phyloP scores from a whole-genome alignment of 2,888 invertebrate genomes.

The Heliconius cydno region DNA sequence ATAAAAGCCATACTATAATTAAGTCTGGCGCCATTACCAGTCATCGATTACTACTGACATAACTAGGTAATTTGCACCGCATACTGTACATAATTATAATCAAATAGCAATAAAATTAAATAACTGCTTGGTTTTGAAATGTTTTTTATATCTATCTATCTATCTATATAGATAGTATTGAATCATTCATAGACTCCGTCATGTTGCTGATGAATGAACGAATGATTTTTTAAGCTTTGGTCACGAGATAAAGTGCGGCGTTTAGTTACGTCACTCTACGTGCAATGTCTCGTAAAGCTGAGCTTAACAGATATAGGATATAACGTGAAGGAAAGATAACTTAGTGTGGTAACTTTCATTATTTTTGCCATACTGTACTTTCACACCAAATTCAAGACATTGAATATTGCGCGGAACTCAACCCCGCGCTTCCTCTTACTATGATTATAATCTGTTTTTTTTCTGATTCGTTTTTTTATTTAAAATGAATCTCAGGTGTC shows the following conservation, averaged over 20 bases:
- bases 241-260: background rate
- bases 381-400: too few relatives aligned
- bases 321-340: too few relatives aligned
- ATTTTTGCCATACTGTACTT: too few relatives aligned
- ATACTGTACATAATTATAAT: constrained; percentile 10
- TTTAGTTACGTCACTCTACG: background rate
- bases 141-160: background rate
- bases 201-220: too few relatives aligned
- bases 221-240: background rate
- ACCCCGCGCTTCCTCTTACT: background rate
- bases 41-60: constrained; percentile 18
- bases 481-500: constrained; percentile 11
- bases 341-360: too few relatives aligned
- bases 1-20: constrained; percentile 6
- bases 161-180: background rate
- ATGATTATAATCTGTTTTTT: background rate
- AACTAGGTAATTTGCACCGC: constrained; percentile 9
- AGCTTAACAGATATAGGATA: too few relatives aligned
- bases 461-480: background rate
- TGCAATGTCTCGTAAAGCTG: background rate
- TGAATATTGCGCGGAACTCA: background rate
- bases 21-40: constrained; percentile 23
- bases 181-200: background rate
- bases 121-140: background rate
- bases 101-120: constrained; percentile 3